Evolutionary conservation across 2,113 vertebrate species (phyloP), one percentile per base, ranked within the genome.

Genomic region (Thomomys bottae): DNA sequence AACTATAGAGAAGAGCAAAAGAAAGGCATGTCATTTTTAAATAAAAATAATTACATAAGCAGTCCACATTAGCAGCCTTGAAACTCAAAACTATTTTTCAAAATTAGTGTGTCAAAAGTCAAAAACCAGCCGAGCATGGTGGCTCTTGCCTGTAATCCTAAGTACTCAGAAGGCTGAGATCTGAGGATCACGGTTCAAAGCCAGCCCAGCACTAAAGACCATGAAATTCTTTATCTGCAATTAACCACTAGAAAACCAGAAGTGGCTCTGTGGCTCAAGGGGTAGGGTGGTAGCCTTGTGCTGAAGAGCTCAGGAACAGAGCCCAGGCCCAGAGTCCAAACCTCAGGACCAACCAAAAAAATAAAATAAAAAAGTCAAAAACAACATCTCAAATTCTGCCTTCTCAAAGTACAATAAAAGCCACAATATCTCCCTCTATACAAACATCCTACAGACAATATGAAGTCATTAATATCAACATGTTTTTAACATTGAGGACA

Each of bases 1-100:
- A 98, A 97, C 99, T 99, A 85, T 63, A 95, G 87, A 88, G 92
- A 72, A 75, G 90, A 95, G 38, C 73, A 93, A 78, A 87, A 95
- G 40, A n/a, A 38, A 84, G 30, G 18, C 54, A 79, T 94, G 70
- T 5, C 42, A 87, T 45, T 76, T 87, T 66, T 93, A 93, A 92
- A 79, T 79, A 88, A 87, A 83, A 91, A 78, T 61, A 1, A 81
- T 70, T 20, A 75, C 36, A 94, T 66, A 72, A 77, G 54, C 54
- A 85, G 40, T 94, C 24, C 28, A 66, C 70, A 28, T 80, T 77
- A 92, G 83, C 5, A 68, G 86, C 3, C 20, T 85, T 14, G 57
- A 87, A 66, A 93, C 57, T 84, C 9, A 92, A 79, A 92, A 80
- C 79, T 79, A 88, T 66, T 93, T 92, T 94, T 7, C 26, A 49